phyloP scores from a whole-genome alignment of 2,113 vertebrate genomes.

The mouse (Mus musculus) region DNA sequence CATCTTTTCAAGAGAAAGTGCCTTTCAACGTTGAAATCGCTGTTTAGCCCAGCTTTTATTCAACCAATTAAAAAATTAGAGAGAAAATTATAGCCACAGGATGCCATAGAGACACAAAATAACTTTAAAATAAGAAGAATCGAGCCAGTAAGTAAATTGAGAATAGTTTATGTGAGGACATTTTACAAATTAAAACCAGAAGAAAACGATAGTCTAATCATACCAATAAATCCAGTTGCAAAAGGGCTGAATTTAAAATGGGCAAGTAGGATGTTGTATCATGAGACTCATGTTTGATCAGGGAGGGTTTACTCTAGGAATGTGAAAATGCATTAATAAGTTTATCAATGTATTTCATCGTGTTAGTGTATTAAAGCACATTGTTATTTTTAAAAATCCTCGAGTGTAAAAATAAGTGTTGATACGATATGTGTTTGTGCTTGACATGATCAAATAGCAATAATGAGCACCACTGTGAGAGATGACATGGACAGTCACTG shows the following conservation, averaged over 20 bases:
- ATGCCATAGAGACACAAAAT: neutral
- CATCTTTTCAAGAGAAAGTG: neutral
- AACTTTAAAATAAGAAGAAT: conserved; percentile 19
- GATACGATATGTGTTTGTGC: neutral
- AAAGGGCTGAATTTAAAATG: neutral
- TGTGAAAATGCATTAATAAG: neutral
- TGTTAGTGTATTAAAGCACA: neutral
- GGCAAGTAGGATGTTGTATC: neutral
- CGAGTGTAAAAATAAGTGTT: neutral
- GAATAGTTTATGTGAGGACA: neutral
- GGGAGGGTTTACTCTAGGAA: neutral
- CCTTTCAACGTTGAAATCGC: neutral
- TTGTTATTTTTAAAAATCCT: neutral
- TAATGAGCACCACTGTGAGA: neutral
- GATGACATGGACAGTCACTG: neutral
- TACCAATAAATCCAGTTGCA: neutral
- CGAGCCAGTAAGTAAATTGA: neutral
- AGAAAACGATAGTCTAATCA: neutral
- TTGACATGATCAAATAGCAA: neutral
- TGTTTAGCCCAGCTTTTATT: neutral
- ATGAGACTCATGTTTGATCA: neutral
- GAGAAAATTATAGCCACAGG: neutral
- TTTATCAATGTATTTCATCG: neutral
- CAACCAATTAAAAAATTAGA: neutral
- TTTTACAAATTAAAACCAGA: neutral